Evolutionary conservation across 2,113 vertebrate species (phyloP).

Genomic region (Amphiprion percula): DNA sequence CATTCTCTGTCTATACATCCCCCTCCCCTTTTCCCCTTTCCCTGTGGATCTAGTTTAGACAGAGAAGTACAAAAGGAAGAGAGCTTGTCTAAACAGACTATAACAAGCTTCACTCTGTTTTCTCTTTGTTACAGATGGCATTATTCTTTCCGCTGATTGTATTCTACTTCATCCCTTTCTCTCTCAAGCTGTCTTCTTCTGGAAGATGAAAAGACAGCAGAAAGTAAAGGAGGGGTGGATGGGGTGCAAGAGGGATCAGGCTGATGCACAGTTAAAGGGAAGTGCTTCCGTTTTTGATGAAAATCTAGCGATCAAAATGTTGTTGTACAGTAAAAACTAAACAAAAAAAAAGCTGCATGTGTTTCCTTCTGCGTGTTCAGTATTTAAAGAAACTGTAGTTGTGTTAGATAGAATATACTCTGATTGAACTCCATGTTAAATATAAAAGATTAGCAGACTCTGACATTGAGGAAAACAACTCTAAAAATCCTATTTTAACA

Average conservation of each 20-base stretch:
- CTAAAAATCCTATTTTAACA: no score
- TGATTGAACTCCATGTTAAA: neutral
- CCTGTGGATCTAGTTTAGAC: conserved; percentile 42
- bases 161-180: conserved; percentile 26
- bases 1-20: conserved; percentile 1
- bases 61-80: conserved; percentile 19
- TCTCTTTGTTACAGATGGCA: conserved; percentile 23
- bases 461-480: no score
- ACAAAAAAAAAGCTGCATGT: neutral
- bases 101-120: conserved; percentile 25
- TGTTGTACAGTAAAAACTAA: neutral
- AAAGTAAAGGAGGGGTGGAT: neutral
- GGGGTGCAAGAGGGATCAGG: neutral
- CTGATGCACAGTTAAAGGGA: neutral
- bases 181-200: neutral
- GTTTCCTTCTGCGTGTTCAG: neutral
- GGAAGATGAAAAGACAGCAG: conserved; percentile 11
- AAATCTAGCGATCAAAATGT: conserved; percentile 3
- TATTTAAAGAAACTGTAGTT: neutral
- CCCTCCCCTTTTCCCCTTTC: neutral
- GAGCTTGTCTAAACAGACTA: conserved; percentile 25
- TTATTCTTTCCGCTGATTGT: conserved; percentile 22
- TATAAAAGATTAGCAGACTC: neutral
- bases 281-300: conserved; percentile 7
- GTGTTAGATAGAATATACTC: neutral